Percentiles rank a stretch among this genome's conserved stretches.
Conservation (phyloP, 37 sponge, comb jelly and placozoan genomes). For the Chondrilla cf. caribensis region DNA sequence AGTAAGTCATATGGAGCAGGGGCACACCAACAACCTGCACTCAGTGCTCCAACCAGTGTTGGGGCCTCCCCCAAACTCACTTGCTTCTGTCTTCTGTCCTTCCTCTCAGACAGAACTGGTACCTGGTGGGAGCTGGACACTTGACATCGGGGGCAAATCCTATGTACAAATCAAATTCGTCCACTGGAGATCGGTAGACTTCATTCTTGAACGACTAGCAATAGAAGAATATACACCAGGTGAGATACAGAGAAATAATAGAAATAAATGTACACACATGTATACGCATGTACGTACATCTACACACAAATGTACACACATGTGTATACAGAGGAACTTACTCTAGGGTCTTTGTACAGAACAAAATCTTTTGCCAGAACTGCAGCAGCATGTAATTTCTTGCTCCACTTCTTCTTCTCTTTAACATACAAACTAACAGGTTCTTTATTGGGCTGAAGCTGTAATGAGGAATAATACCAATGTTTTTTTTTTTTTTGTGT, state of each 20-base stretch:
- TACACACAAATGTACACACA: no score
- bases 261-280: not conserved
- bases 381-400: slow-evolving; percentile 47
- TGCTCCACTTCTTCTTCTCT: slow-evolving; percentile 80
- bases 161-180: slow-evolving; percentile 64
- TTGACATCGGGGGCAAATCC: slow-evolving; percentile 67
- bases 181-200: slow-evolving; percentile 19
- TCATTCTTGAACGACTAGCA: no score
- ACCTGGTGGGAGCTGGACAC: slow-evolving; percentile 64
- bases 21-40: no score
- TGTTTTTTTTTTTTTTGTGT: no score
- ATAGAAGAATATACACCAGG: no score
- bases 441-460: slow-evolving; percentile 27
- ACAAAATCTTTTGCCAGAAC: slow-evolving; percentile 43
- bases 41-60: no score
- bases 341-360: slow-evolving; percentile 71
- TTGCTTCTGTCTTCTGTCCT: slow-evolving; percentile 49
- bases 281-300: no score
- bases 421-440: slow-evolving; percentile 42
- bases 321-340: not conserved
- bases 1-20: no score
- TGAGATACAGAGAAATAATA: not conserved
- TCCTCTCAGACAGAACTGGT: slow-evolving; percentile 61
- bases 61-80: no score
- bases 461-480: not conserved